Percentiles rank a stretch among this genome's conserved stretches.
Evolutionary conservation across 2,797 vertebrate species (phyloP).

Genomic region (Pseudopleuronectes americanus): DNA sequence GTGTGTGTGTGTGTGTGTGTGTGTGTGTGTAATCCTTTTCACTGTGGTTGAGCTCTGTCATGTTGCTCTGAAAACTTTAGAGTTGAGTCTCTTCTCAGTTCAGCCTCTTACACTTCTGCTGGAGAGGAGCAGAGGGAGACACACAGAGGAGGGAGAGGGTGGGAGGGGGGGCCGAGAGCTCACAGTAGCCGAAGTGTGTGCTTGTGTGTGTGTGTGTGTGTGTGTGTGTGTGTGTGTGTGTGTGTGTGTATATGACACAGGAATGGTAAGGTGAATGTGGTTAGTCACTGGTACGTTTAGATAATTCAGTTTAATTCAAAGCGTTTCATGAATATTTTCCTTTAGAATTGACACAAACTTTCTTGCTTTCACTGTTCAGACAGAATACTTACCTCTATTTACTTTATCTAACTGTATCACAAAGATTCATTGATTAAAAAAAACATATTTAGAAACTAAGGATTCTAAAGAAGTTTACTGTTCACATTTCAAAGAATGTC

Average conservation of each 20-base stretch:
- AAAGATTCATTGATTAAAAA: too few species aligned
- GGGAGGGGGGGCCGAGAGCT: slow-evolving; percentile 59
- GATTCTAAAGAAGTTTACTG: too few species aligned
- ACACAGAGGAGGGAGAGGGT: slow-evolving; percentile 50
- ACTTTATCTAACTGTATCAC: too few species aligned
- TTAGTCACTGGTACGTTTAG: slow-evolving; percentile 12
- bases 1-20: not conserved
- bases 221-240: not conserved
- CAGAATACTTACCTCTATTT: not conserved
- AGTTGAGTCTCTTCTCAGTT: slow-evolving; percentile 22
- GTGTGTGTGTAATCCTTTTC: not conserved
- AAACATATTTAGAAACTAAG: too few species aligned
- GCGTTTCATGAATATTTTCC: slow-evolving; percentile 13
- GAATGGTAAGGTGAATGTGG: not conserved
- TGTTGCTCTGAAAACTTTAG: slow-evolving; percentile 21
- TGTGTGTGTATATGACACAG: not conserved
- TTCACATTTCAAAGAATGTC: too few species aligned
- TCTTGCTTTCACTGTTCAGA: not conserved
- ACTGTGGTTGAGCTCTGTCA: slow-evolving; percentile 5
- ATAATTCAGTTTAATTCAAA: slow-evolving; percentile 6
- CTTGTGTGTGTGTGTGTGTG: slow-evolving; percentile 14
- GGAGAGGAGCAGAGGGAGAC: slow-evolving; percentile 22
- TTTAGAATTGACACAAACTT: slow-evolving; percentile 1
- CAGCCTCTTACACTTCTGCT: slow-evolving; percentile 49
- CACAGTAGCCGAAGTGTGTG: slow-evolving; percentile 39